Evolutionary conservation across 2,888 invertebrate species (phyloP).

Genomic region (Leptothorax acervorum): DNA sequence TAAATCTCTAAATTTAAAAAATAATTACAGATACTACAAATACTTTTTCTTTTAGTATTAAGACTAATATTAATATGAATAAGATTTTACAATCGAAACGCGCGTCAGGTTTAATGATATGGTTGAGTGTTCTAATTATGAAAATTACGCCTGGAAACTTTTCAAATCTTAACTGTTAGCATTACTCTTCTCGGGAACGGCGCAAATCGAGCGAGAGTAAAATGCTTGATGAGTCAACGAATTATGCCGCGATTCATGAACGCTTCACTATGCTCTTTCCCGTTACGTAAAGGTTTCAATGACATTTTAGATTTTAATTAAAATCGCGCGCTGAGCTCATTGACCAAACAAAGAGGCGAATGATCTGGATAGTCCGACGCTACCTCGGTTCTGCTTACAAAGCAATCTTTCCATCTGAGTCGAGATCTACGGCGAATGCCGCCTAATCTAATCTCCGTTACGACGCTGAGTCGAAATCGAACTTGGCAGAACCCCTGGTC

Average conservation of each 20-base stretch:
- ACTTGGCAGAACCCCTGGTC: conserved; percentile 76
- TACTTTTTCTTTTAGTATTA: neutral
- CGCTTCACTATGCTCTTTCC: neutral
- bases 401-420: conserved; percentile 79
- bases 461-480: conserved; percentile 75
- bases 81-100: neutral
- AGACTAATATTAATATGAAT: neutral
- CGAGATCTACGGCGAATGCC: conserved; percentile 74
- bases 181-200: neutral
- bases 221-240: conserved; percentile 32
- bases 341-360: conserved; percentile 63
- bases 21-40: neutral
- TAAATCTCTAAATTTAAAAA: neutral
- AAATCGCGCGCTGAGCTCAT: conserved; percentile 52
- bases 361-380: conserved; percentile 41
- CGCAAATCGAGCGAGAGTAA: neutral
- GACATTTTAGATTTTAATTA: conserved; percentile 65
- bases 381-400: conserved; percentile 80
- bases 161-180: neutral
- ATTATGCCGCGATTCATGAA: conserved; percentile 15
- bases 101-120: neutral
- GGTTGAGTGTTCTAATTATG: neutral
- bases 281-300: conserved; percentile 16
- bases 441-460: conserved; percentile 80
- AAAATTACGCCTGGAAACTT: neutral